These are phyloP conservation scores for Conistra vaccinii DNA, from an alignment of 2,888 invertebrate species.

Conservation along the genomic window DNA sequence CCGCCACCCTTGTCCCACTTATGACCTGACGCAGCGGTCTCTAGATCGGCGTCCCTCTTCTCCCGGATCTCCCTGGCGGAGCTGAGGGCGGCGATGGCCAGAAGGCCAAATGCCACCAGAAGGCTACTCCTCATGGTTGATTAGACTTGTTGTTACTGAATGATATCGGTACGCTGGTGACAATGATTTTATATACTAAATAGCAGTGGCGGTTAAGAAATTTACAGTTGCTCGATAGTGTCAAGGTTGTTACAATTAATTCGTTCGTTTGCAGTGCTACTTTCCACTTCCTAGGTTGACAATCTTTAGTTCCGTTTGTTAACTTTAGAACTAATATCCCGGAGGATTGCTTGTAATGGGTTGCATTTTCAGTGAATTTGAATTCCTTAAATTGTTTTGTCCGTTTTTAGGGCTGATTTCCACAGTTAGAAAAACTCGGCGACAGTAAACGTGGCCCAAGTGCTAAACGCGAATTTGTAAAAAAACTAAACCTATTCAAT, in stretches of 20 bases:
- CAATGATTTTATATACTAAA: constrained; percentile 80
- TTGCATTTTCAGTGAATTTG: background rate
- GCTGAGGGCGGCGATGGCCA: constrained; percentile 86
- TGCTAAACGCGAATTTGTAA: background rate
- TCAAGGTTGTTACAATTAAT: constrained; percentile 73
- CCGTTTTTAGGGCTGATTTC: background rate
- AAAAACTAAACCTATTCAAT: background rate
- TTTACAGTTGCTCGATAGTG: constrained; percentile 69
- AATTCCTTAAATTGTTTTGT: background rate
- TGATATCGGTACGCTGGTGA: constrained; percentile 72
- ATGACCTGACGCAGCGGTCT: constrained; percentile 83
- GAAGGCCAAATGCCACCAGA: constrained; percentile 79
- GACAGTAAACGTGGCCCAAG: background rate
- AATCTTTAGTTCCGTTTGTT: constrained; percentile 27
- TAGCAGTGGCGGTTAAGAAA: constrained; percentile 74
- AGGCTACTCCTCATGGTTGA: constrained; percentile 79
- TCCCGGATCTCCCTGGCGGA: constrained; percentile 87
- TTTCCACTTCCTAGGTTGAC: constrained; percentile 54
- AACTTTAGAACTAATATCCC: constrained; percentile 2
- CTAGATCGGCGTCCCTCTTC: constrained; percentile 87
- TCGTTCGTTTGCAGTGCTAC: constrained; percentile 38
- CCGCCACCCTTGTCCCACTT: constrained; percentile 82
- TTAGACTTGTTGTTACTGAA: constrained; percentile 68
- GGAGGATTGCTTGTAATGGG: background rate
- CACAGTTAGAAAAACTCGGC: background rate